Evolutionary conservation across 2,113 vertebrate genomes (phyloP).

Genomic region (Dolichotis patagonum): DNA sequence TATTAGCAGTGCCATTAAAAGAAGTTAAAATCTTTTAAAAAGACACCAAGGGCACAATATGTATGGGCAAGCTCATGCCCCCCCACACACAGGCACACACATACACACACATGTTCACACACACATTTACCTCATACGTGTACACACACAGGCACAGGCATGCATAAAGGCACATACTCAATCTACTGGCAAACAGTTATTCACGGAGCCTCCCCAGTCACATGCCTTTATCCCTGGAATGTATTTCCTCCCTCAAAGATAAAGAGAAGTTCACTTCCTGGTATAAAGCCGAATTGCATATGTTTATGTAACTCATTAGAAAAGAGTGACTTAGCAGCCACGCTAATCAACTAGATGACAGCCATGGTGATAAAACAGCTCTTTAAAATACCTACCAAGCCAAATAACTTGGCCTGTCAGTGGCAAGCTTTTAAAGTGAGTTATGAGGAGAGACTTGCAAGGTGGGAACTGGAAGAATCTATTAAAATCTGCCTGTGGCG

Average conservation of each 20-base stretch:
- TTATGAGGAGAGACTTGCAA: not conserved
- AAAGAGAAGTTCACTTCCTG: not conserved
- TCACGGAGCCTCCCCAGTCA: not conserved
- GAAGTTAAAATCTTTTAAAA: not conserved
- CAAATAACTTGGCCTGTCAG: not conserved
- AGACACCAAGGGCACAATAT: not conserved
- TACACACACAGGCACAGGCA: not conserved
- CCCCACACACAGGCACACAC: fast-evolving
- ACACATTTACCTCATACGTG: not conserved
- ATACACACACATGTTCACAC: not conserved
- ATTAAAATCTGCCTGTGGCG: fast-evolving
- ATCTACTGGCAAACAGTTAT: not conserved
- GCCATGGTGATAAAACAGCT: not conserved
- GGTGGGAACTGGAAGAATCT: not conserved
- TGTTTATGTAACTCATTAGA: not conserved
- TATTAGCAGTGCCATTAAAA: not conserved
- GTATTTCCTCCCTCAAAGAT: not conserved
- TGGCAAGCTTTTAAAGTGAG: not conserved
- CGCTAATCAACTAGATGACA: not conserved
- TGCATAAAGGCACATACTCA: fast-evolving
- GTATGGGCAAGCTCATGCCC: not conserved
- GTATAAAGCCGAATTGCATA: not conserved
- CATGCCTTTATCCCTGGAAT: not conserved
- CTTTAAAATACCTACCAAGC: constrained; percentile 40
- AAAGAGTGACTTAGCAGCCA: not conserved